Evolutionary conservation across 2,888 invertebrate genomes (phyloP).

Genomic region (Ennomos erosarius): DNA sequence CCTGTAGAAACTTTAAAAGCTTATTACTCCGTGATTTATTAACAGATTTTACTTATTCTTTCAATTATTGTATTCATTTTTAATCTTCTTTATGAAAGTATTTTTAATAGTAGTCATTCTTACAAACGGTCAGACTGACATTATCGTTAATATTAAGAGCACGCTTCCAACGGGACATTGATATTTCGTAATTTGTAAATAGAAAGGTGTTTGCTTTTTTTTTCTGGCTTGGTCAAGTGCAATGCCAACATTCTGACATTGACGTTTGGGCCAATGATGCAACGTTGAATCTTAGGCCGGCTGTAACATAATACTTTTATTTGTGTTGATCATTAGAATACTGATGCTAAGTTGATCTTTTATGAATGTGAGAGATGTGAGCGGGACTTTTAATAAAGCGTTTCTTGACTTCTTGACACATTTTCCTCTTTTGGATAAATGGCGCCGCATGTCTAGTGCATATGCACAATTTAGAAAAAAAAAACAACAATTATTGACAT

Average conservation of each 20-base stretch:
- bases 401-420: slow-evolving; percentile 1
- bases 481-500: no score
- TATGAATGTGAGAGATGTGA: slow-evolving; percentile 35
- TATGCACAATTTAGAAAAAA: no score
- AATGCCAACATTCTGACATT: slow-evolving; percentile 15
- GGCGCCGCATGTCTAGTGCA: no score
- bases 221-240: slow-evolving; percentile 28
- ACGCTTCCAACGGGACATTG: slow-evolving; percentile 37
- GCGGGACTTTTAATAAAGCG: slow-evolving; percentile 27
- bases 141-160: slow-evolving; percentile 38
- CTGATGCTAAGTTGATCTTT: slow-evolving; percentile 32
- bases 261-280: slow-evolving; percentile 15
- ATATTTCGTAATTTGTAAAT: slow-evolving; percentile 40
- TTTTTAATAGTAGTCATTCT: no score
- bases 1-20: no score
- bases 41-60: no score
- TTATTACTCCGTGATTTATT: no score
- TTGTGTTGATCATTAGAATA: slow-evolving; percentile 18
- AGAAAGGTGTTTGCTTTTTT: slow-evolving; percentile 42
- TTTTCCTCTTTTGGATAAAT: not conserved
- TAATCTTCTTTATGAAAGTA: no score
- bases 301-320: slow-evolving; percentile 4
- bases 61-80: no score
- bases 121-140: no score
- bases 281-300: slow-evolving; percentile 24